A percentile compares a stretch with the other conserved stretches of the same genome.
phyloP scores from a whole-genome alignment of 92 coral and sea anemone species.

The Desmophyllum pertusum region DNA sequence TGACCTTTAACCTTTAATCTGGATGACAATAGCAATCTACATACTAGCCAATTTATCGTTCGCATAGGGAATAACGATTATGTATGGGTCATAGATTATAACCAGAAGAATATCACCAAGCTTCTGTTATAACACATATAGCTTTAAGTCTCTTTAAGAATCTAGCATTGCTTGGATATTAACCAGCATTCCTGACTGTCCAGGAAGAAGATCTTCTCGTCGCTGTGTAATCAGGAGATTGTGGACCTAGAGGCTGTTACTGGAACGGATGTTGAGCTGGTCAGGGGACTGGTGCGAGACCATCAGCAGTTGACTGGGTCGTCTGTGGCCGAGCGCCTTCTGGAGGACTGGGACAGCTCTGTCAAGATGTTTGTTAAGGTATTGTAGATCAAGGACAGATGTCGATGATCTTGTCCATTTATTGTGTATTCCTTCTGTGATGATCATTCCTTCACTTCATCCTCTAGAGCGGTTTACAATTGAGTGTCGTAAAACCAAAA shows the following conservation, averaged over 20 bases:
- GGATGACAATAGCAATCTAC: no score
- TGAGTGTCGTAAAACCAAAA: no score
- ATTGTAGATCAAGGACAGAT: background rate
- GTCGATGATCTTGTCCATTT: background rate
- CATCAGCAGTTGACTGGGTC: slow-evolving; percentile 81
- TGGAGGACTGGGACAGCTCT: slow-evolving; percentile 76
- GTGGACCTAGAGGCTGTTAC: slow-evolving; percentile 79
- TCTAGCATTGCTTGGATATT: background rate
- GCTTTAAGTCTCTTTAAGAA: no score
- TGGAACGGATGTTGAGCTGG: slow-evolving; percentile 71
- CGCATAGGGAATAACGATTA: background rate
- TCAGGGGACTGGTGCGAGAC: slow-evolving; percentile 76
- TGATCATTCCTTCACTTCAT: background rate
- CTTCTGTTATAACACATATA: no score
- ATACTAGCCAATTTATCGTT: no score
- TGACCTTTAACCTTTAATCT: no score
- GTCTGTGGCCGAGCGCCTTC: slow-evolving; percentile 76
- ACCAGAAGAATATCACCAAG: no score
- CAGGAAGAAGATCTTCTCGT: slow-evolving; percentile 66
- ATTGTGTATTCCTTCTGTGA: background rate
- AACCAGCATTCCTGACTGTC: background rate
- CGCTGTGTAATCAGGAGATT: slow-evolving; percentile 75
- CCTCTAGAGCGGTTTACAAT: background rate
- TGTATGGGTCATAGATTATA: background rate
- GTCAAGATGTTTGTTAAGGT: slow-evolving; percentile 82